Evolutionary conservation across 2,888 invertebrate species (phyloP), one percentile per base, ranked within the genome.

Genomic region (Drosophila paranaensis): DNA sequence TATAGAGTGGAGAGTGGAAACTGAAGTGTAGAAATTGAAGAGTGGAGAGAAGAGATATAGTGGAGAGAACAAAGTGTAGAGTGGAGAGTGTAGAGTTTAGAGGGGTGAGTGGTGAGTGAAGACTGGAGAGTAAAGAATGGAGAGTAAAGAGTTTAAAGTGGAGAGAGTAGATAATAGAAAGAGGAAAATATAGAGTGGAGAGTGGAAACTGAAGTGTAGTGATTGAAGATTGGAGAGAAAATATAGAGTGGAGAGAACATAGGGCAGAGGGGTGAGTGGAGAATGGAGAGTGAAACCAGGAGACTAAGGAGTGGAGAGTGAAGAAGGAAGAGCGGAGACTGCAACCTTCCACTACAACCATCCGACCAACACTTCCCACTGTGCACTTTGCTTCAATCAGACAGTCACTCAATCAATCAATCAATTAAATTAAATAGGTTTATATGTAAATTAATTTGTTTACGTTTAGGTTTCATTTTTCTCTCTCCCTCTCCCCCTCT

Each of bases 401-500:
- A n/a, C 30, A 30, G 13, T 55, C 55, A 42, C 13, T 42, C 13
- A 11, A 30, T 55, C 30, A 42, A 16, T 55, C 16, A 40, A 2
- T 55, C 55, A 33, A 14, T 43, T 6, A 27, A n/a, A 8, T 11
- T 8, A 37, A 53, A 37, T 35, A n/a, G 3, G 8, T 40, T 30
- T 39, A 40, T 40, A 53, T 54, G 54, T 11, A 30, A 43, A 33
- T 42, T 55, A 43, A 27, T 35, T 61, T 33, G 25, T 40, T 60
- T 33, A 27, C 39, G 6, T 54, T 54, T 51, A 20, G 14, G 0
- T 16, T 11, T 35, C 4, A n/a, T 50, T 50, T 53, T 37, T 11
- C 40, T 2, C 16, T 3, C 16, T 42, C 16, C 8, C 40, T 2
- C 16, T 3, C 16, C 37, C 16, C 8, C 40, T 2, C 16, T 3